phyloP scores from a whole-genome alignment of 2,113 vertebrate species.

The Etia nguti region DNA sequence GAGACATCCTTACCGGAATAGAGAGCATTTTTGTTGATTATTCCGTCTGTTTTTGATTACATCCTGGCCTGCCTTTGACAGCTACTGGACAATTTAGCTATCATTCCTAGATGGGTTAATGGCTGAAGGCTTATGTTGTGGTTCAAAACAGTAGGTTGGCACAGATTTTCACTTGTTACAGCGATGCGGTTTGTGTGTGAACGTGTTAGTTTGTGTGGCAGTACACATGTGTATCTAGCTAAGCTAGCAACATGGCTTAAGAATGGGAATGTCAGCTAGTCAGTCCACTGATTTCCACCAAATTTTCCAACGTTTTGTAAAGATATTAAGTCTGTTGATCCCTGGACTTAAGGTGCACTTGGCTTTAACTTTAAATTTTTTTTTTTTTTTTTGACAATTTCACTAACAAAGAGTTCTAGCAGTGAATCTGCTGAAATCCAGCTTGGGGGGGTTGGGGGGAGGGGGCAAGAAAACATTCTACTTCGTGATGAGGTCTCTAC shows the following conservation, averaged over 20 bases:
- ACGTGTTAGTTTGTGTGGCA: not conserved
- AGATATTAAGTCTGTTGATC: not conserved
- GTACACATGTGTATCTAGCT: not conserved
- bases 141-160: conserved; percentile 49
- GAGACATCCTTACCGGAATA: conserved; percentile 67
- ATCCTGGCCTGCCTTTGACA: conserved; percentile 42
- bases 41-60: conserved; percentile 70
- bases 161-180: conserved; percentile 24
- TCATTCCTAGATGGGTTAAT: conserved; percentile 55
- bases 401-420: not conserved
- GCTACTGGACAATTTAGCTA: conserved; percentile 44
- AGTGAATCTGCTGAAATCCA: not conserved
- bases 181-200: not conserved
- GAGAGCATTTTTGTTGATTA: conserved; percentile 67
- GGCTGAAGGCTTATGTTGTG: conserved; percentile 16
- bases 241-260: not conserved
- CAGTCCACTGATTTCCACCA: not conserved
- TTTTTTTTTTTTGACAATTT: not conserved
- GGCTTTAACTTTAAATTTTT: not conserved
- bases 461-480: not conserved
- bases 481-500: not conserved
- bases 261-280: not conserved
- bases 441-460: not conserved
- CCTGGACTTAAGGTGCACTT: not conserved
- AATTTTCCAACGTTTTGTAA: not conserved